phyloP scores from a whole-genome alignment of 2,797 vertebrate species.

The Pteronotus mesoamericanus region DNA sequence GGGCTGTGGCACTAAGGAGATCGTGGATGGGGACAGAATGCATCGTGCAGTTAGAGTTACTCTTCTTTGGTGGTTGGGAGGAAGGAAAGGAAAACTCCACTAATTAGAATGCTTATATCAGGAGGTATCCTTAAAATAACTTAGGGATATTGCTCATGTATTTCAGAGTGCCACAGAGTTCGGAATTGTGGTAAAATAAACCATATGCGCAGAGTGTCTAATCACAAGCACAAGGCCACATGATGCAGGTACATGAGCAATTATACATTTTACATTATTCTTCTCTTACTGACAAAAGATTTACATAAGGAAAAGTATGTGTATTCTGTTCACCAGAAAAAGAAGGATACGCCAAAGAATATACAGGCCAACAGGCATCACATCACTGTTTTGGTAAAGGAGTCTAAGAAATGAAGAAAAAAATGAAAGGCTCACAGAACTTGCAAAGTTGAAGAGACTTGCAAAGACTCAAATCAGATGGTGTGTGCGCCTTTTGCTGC shows the following conservation, averaged over 20 bases:
- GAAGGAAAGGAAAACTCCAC: not conserved
- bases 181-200: not conserved
- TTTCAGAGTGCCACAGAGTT: not conserved
- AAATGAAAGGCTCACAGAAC: not conserved
- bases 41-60: not conserved
- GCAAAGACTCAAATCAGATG: not conserved
- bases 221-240: not conserved
- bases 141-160: not conserved
- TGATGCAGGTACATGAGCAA: not conserved
- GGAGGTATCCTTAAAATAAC: not conserved
- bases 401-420: not conserved
- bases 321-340: not conserved
- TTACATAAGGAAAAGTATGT: not conserved
- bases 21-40: not conserved
- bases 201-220: not conserved
- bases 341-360: not conserved
- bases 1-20: not conserved
- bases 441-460: not conserved
- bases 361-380: not conserved
- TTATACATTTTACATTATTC: not conserved
- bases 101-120: not conserved
- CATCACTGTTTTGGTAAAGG: not conserved
- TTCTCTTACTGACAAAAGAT: not conserved
- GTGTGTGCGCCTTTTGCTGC: not conserved
- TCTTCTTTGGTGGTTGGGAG: not conserved